Base-by-base conservation (phyloP, 35 echinoderm and acorn worm species). In the Hemicentrotus pulcherrimus region DNA sequence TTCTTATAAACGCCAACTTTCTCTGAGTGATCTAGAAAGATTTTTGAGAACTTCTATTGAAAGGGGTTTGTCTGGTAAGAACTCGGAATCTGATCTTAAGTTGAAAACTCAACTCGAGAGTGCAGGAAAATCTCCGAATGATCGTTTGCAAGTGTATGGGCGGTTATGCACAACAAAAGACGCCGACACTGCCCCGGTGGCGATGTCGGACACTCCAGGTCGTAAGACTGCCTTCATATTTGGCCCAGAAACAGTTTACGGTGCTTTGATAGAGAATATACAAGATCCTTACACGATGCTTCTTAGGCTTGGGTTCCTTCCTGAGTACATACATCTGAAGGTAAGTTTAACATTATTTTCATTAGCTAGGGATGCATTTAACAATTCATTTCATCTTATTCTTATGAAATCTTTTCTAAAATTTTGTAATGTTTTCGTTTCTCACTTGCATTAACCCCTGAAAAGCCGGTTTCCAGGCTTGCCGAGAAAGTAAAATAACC, bases 241-340 rank as follows among this genome's bases (percentile, higher is more conserved):
- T 94, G 97, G 97, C 0, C 96, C 97, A 8, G 95, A 96, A 28
- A 97, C 97, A 14, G 95, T 96, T 30, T 89, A 52, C 45, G 94
- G 92, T 12, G 85, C 94, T 13, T 94, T 97, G 70, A 32, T 95
- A 7, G 48, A 48, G 24, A 91, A 96, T 45, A 86, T 95, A 48
- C 91, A 93, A 10, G 91, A 93, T 55, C 96, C 96, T 16, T 98
- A 97, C 65, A 92, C 97, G 50, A 45, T 98, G 86, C 86, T 98
- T 59, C 50, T 96, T 41, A 96, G 96, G 46, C 94, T 98, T 48
- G 97, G 97, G 18, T 96, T 96, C 55, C 88, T 98, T 94, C 97
- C 97, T 9, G 95, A 98, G 94, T 98, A 98, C 32, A 97, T 97
- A 48, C 95, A 98, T 55, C n/a, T 98, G 22, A 98, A 98, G 97